phyloP scores from a whole-genome alignment of 1,140 invertebrate genomes.

The Rhyzopertha dominica region DNA sequence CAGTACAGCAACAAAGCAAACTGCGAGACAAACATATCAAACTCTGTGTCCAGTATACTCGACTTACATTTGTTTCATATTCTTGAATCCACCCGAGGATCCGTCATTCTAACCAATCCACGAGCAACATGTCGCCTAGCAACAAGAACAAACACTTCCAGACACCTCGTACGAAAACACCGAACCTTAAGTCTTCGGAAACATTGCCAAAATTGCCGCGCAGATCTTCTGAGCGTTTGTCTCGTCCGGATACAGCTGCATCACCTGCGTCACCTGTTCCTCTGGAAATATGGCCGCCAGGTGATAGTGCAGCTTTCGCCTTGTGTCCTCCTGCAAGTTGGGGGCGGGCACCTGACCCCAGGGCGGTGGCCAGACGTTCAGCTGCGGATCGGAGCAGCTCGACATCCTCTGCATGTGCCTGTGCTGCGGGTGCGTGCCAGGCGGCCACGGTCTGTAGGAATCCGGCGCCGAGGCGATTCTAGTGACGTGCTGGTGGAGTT shows the following conservation, averaged over 20 bases:
- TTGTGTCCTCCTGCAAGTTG: slow-evolving; percentile 57
- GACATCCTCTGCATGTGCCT: slow-evolving; percentile 49
- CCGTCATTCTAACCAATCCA: background rate
- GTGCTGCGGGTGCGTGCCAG: slow-evolving; percentile 37
- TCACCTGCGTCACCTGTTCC: slow-evolving; percentile 76
- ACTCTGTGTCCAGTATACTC: no score
- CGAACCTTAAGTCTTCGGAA: slow-evolving; percentile 51
- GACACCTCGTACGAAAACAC: background rate
- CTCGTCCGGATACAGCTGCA: slow-evolving; percentile 81
- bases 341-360: slow-evolving; percentile 37
- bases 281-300: slow-evolving; percentile 83
- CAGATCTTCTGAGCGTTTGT: slow-evolving; percentile 85
- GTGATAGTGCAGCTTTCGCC: slow-evolving; percentile 76
- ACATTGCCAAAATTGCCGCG: slow-evolving; percentile 74
- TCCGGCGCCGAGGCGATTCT: slow-evolving; percentile 77
- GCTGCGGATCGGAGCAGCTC: slow-evolving; percentile 61
- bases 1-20: background rate
- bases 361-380: slow-evolving; percentile 50
- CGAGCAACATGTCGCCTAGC: background rate
- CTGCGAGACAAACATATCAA: background rate
- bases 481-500: slow-evolving; percentile 55
- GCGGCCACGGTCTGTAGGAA: slow-evolving; percentile 53
- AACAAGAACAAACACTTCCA: background rate
- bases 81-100: no score
- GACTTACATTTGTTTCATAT: no score